A percentile compares a stretch with the other conserved stretches of the same genome.
phyloP scores from a whole-genome alignment of 1,140 invertebrate genomes.

The Macrocentrus cingulum region DNA sequence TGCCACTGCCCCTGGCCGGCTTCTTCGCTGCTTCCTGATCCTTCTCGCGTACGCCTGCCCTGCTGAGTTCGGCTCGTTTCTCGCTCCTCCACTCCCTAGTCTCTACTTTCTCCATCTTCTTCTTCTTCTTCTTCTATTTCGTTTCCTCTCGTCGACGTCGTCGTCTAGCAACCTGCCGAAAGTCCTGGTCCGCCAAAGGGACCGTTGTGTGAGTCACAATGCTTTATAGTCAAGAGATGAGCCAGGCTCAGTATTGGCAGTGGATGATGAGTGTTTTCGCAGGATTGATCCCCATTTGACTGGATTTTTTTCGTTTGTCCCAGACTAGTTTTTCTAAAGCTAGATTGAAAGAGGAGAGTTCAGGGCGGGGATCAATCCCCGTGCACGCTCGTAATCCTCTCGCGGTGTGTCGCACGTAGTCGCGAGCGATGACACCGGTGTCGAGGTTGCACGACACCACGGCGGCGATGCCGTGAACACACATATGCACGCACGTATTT shows the following conservation, averaged over 20 bases:
- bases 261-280: constrained; percentile 21
- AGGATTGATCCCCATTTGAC: constrained; percentile 35
- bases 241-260: constrained; percentile 18
- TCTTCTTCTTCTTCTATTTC: background rate
- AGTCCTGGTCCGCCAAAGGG: constrained; percentile 11
- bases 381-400: constrained; percentile 10
- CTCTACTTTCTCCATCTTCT: constrained; percentile 54
- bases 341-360: background rate
- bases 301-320: constrained; percentile 5
- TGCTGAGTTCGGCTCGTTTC: constrained; percentile 47
- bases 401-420: constrained; percentile 2
- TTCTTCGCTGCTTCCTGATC: constrained; percentile 48
- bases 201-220: constrained; percentile 8
- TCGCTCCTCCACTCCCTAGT: constrained; percentile 40
- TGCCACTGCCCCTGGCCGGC: constrained; percentile 57
- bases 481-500: constrained; percentile 14
- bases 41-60: constrained; percentile 39
- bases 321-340: constrained; percentile 8
- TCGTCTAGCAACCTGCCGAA: constrained; percentile 1
- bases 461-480: constrained; percentile 15
- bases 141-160: constrained; percentile 1
- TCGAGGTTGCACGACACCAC: constrained; percentile 16
- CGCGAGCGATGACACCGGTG: constrained; percentile 15
- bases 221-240: no score
- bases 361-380: background rate